Conservation (phyloP, 2,797 vertebrate genomes). For the Mormyrus proboscirostris region DNA sequence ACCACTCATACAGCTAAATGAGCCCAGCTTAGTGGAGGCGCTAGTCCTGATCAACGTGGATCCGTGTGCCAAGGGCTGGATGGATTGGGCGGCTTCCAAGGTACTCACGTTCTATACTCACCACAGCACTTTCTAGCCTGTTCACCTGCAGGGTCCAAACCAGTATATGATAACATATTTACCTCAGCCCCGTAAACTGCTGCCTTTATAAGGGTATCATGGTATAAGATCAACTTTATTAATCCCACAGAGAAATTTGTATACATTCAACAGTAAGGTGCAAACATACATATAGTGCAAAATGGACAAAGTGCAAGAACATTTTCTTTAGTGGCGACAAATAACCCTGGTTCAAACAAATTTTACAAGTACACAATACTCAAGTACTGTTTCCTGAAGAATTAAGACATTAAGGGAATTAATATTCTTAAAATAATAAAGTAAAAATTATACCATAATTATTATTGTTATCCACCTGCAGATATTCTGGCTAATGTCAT, state of each 20-base stretch:
- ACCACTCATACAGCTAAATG: constrained; percentile 65
- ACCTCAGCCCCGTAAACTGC: background rate
- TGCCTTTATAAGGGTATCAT: background rate
- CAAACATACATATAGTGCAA: background rate
- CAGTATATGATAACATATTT: background rate
- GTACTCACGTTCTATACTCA: constrained; percentile 34
- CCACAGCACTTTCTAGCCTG: background rate
- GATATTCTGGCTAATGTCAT: background rate
- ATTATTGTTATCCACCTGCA: background rate
- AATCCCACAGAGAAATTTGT: background rate
- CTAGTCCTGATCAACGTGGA: constrained; percentile 88
- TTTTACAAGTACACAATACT: background rate
- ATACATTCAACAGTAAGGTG: background rate
- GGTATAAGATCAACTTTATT: background rate
- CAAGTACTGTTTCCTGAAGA: background rate
- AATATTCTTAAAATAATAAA: background rate
- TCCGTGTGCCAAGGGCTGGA: constrained; percentile 92
- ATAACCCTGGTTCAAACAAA: background rate
- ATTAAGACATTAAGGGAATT: background rate
- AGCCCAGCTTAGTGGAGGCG: constrained; percentile 80
- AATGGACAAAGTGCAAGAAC: background rate
- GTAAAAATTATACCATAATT: background rate
- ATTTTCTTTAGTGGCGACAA: background rate
- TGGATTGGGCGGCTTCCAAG: constrained; percentile 93
- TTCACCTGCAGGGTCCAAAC: background rate